Percentiles rank a stretch among this genome's conserved stretches.
Evolutionary conservation across 1,140 invertebrate genomes (phyloP).

Genomic region (Hycleus cichorii): DNA sequence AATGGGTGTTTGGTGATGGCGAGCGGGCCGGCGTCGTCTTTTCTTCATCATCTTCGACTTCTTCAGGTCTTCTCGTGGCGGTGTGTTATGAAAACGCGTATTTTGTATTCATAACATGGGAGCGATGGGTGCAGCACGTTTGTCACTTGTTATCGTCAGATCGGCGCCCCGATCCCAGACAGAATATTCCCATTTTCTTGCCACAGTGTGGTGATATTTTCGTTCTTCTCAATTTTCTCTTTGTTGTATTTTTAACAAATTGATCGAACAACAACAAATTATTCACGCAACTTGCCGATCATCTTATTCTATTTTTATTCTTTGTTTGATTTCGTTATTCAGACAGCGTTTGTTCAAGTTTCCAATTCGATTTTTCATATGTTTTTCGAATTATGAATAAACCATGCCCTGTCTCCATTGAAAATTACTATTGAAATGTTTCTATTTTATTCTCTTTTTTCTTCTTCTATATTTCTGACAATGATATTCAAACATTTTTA

Average conservation of each 20-base stretch:
- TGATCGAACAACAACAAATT: too few relatives aligned
- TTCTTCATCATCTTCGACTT: too few relatives aligned
- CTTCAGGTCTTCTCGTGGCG: background rate
- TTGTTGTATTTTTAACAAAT: too few relatives aligned
- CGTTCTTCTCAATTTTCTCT: too few relatives aligned
- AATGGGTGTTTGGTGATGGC: background rate
- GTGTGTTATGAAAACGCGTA: constrained; percentile 23
- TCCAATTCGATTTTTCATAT: constrained; percentile 12
- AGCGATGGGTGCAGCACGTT: constrained; percentile 37
- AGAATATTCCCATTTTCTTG: constrained; percentile 10
- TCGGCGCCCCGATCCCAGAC: constrained; percentile 34
- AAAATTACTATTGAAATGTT: too few relatives aligned
- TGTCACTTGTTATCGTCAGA: constrained; percentile 39
- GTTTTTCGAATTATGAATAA: constrained; percentile 1
- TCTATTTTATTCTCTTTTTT: too few relatives aligned
- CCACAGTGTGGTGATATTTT: too few relatives aligned
- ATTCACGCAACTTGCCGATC: too few relatives aligned
- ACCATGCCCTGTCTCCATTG: constrained; percentile 5
- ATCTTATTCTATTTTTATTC: too few relatives aligned
- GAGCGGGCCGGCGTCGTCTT: background rate
- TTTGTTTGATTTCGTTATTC: background rate
- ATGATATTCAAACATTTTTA: too few relatives aligned
- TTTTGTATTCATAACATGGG: constrained; percentile 40
- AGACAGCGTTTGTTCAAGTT: constrained; percentile 11
- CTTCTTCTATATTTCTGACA: too few relatives aligned